Evolutionary conservation across 2,797 vertebrate genomes (phyloP).

Genomic region (Macroramphosus scolopax): DNA sequence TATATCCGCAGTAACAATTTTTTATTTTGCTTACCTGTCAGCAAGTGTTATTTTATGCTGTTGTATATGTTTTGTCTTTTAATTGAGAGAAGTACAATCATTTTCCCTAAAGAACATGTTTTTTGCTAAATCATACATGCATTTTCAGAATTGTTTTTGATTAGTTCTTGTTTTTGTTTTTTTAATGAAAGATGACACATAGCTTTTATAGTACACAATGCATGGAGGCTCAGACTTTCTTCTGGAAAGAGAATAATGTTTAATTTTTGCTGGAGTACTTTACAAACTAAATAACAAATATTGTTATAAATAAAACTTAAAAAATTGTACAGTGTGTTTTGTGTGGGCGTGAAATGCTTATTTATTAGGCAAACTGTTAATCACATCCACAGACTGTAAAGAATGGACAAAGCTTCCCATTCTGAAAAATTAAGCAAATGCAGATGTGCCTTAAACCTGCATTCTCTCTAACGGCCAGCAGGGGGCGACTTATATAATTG

Average conservation of each 20-base stretch:
- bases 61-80: constrained; percentile 64
- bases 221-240: constrained; percentile 80
- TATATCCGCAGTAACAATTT: constrained; percentile 65
- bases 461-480: too few species aligned
- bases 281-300: constrained; percentile 95
- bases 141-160: constrained; percentile 69
- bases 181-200: constrained; percentile 68
- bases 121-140: constrained; percentile 76
- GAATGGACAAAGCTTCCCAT: too few species aligned
- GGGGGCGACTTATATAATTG: too few species aligned
- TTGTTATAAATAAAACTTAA: constrained; percentile 96
- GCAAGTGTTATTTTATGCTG: constrained; percentile 62
- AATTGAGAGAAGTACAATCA: constrained; percentile 76
- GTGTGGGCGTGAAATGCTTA: too few species aligned
- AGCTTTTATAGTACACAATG: constrained; percentile 84
- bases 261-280: constrained; percentile 95
- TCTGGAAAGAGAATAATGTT: constrained; percentile 86
- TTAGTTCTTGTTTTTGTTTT: constrained; percentile 57
- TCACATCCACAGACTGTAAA: too few species aligned
- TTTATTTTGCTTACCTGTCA: constrained; percentile 68
- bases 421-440: too few species aligned
- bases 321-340: constrained; percentile 74
- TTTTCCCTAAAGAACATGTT: constrained; percentile 69
- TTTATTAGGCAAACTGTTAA: too few species aligned
- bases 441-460: too few species aligned